Evolutionary conservation across 2,888 invertebrate genomes (phyloP), one percentile per base, ranked within the genome.

Genomic region (Bruchidius siliquastri): DNA sequence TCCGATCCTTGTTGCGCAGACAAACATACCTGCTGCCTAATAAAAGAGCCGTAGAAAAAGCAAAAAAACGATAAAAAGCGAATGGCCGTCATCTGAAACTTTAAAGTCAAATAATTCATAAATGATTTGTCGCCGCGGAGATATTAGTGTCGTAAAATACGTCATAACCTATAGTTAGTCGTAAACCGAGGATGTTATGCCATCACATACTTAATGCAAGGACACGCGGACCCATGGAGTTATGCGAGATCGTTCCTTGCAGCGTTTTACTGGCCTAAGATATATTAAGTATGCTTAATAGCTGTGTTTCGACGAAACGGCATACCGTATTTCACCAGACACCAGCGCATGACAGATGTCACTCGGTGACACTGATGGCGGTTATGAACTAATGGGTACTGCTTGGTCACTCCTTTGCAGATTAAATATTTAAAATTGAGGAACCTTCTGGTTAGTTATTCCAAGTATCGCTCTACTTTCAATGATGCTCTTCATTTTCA

Each of bases 191-290:
- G 49, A 49, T 18, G 49, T 49, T 49, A 49, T 49, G 49, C 49
- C 49, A 49, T 49, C 71, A 71, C 71, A 71, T 73, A 76, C 76
- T 77, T 75, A 78, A 79, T 78, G 80, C 79, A 77, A 74, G 78
- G 80, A 80, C 80, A 80, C 79, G 81, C 80, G 79, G 76, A 78
- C 49, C 49, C 49, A 18, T 49, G 13, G 49, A 49, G 49, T 49
- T 49, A 49, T 49, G 49, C 49, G 49, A 49, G 49, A 49, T 13
- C 49, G 18, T 49, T 49, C 18, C 49, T 49, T 49, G 49, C 49
- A 49, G 49, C 49, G 49, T 13, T 49, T 49, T 49, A 26, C 26
- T 26, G 26, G 26, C 26, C 26, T 26, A 49, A 49, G 49, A 49
- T 49, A 49, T 49, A 49, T 49, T 49, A 49, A 49, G 49, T 49